phyloP scores from a whole-genome alignment of 2,797 vertebrate genomes.

The Diglossa cyanea region DNA sequence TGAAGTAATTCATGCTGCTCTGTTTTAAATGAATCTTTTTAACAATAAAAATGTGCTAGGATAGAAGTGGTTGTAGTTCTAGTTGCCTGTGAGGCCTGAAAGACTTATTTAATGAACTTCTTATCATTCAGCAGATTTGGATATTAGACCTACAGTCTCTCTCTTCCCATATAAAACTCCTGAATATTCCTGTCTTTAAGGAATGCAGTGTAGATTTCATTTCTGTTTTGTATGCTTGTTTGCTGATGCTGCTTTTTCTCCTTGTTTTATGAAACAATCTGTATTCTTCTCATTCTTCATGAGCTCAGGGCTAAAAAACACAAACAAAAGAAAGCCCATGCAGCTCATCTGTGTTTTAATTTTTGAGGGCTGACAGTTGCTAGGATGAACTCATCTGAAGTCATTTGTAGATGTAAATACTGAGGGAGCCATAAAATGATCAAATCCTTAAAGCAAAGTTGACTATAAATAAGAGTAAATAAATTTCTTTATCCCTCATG shows the following conservation, averaged over 20 bases:
- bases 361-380: not conserved
- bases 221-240: not conserved
- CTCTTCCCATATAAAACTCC: not conserved
- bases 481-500: not conserved
- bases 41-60: slow-evolving; percentile 66
- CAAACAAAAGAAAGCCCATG: not conserved
- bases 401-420: not conserved
- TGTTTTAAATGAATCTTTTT: slow-evolving; percentile 65
- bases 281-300: not conserved
- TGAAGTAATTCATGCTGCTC: slow-evolving; percentile 40
- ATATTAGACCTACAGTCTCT: not conserved
- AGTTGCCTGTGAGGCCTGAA: not conserved
- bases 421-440: not conserved
- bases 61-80: slow-evolving; percentile 17
- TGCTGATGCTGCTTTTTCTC: not conserved
- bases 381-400: not conserved
- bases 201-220: not conserved
- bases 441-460: not conserved
- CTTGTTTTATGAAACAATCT: not conserved
- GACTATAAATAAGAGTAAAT: not conserved
- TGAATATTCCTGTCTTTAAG: not conserved
- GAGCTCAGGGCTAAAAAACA: not conserved
- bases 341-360: not conserved
- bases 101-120: slow-evolving; percentile 7
- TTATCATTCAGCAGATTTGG: not conserved